These are phyloP conservation scores for Sebastes fasciatus DNA, from an alignment of 2,113 vertebrate genomes.

Conservation along the genomic window DNA sequence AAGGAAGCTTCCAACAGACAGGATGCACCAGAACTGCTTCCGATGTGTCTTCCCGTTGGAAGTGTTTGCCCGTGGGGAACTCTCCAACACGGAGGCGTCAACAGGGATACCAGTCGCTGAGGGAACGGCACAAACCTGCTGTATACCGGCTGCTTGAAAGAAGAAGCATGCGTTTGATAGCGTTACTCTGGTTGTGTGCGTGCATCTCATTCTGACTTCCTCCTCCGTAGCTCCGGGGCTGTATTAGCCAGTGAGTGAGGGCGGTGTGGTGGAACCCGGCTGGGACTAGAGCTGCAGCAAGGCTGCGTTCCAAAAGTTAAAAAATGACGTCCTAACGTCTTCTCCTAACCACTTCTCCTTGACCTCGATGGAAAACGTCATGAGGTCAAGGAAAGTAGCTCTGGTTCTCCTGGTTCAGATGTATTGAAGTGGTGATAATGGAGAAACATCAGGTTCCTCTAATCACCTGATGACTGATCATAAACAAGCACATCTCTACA, in stretches of 20 bases:
- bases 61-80: conserved; percentile 57
- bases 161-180: conserved; percentile 59
- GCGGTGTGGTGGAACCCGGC: background rate
- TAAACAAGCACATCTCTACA: background rate
- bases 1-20: conserved; percentile 37
- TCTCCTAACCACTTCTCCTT: too few relatives aligned
- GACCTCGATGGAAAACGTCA: too few relatives aligned
- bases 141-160: conserved; percentile 32
- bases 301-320: too few relatives aligned
- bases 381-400: too few relatives aligned
- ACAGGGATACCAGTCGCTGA: conserved; percentile 47
- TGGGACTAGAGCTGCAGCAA: background rate
- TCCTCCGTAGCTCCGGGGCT: background rate
- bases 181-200: conserved; percentile 24
- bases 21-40: conserved; percentile 38
- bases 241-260: background rate
- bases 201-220: conserved; percentile 34
- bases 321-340: too few relatives aligned
- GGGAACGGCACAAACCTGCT: conserved; percentile 50
- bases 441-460: background rate
- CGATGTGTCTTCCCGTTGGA: conserved; percentile 50
- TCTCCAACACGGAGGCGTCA: conserved; percentile 52
- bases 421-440: too few relatives aligned
- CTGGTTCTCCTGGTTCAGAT: too few relatives aligned
- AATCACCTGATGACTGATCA: background rate